These are phyloP conservation scores for Thunnus thynnus DNA, from an alignment of 2,113 vertebrate species.

Conservation along the genomic window DNA sequence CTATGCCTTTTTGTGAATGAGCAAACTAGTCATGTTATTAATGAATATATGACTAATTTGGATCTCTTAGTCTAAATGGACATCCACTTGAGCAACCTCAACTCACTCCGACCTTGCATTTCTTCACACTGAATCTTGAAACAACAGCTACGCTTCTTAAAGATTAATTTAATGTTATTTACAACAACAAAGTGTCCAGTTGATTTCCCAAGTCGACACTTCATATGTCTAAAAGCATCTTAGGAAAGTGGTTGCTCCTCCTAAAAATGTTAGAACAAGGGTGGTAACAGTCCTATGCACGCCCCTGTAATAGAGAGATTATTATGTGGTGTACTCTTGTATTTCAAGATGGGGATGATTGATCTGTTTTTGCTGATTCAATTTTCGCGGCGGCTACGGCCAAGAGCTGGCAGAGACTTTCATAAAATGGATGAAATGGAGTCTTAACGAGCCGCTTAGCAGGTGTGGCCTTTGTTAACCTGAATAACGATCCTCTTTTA, in stretches of 20 bases:
- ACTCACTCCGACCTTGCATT: neutral
- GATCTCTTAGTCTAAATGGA: neutral
- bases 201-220: neutral
- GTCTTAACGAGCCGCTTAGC: neutral
- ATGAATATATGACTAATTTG: neutral
- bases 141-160: neutral
- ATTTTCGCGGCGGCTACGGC: neutral
- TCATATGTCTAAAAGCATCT: neutral
- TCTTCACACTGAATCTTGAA: neutral
- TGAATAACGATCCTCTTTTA: neutral
- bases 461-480: neutral
- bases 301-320: neutral
- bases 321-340: constrained; percentile 1
- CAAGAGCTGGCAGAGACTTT: neutral
- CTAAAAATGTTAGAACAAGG: neutral
- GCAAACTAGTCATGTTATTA: neutral
- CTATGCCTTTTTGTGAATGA: neutral
- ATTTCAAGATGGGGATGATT: constrained; percentile 11
- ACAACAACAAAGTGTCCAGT: neutral
- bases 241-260: too few species aligned
- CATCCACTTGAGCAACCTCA: neutral
- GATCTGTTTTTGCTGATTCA: neutral
- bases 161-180: neutral
- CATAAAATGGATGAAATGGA: too few species aligned
- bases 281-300: neutral